Evolutionary conservation across 2,888 invertebrate genomes (phyloP), one percentile per base, ranked within the genome.

Genomic region (Meloe dianella): DNA sequence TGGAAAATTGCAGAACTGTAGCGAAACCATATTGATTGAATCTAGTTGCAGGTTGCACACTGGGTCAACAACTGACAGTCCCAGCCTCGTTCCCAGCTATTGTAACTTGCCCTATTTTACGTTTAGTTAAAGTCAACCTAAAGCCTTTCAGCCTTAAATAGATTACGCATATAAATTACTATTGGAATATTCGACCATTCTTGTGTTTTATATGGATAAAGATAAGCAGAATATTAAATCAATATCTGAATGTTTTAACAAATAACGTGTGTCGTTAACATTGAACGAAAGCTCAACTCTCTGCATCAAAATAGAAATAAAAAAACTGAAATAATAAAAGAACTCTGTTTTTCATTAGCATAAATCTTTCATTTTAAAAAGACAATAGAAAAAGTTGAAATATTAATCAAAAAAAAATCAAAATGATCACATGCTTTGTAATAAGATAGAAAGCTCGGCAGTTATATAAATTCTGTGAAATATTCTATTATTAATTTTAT

Each of bases 21-120:
- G 65, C 69, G 59, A 56, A 67, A 72, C 27, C 67, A 68, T 72
- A 72, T 72, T 67, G 71, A 72, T 72, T 72, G 68, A 64, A 70
- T 68, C 64, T 62, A 59, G 69, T 66, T 71, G 71, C 71, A 71
- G 66, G 57, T 68, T 72, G 71, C 70, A 67, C 22, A 51, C 70
- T 72, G 63, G 70, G 71, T 72, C 70, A 72, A 72, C 71, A 72
- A 70, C 71, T 70, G 71, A 54, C 54, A 61, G 22, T 64, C 27
- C 32, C 59, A 41, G 58, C 38, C 60, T 38, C 38, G 22, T 38
- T 41, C 38, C 60, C 54, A n/a, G 27, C 24, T 51, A 27, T n/a
- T n/a, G n/a, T n/a, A n/a, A n/a, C 54, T 12, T 27, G 54, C 14
- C 9, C 54, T 54, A 54, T 54, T 54, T 54, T 5, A 7, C 20